Evolutionary conservation across 2,888 invertebrate genomes (phyloP).

Genomic region (Xylota segnis): DNA sequence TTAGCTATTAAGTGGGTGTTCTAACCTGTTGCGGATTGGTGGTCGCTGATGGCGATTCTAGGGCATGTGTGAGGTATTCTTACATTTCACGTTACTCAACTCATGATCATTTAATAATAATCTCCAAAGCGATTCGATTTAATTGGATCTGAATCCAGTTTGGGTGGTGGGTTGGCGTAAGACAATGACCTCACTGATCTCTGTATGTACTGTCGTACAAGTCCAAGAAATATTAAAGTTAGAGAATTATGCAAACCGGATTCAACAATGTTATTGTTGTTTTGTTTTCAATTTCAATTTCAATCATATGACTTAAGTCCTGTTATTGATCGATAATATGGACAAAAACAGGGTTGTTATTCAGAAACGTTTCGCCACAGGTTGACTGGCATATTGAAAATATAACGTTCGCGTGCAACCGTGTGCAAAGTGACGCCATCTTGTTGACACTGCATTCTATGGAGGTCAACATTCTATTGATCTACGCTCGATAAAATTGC

Average conservation of each 20-base stretch:
- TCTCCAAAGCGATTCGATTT: neutral
- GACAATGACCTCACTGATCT: neutral
- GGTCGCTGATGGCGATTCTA: neutral
- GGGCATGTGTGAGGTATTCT: neutral
- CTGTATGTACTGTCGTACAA: neutral
- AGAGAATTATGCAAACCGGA: neutral
- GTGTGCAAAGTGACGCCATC: too few relatives aligned
- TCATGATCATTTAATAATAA: neutral
- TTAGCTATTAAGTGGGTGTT: constrained; percentile 11
- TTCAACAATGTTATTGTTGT: neutral
- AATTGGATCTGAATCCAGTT: neutral
- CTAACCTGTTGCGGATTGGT: neutral
- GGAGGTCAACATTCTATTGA: too few relatives aligned
- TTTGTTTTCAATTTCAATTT: too few relatives aligned
- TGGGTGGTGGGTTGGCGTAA: neutral
- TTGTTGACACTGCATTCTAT: too few relatives aligned
- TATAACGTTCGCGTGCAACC: too few relatives aligned
- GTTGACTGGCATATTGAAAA: too few relatives aligned
- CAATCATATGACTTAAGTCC: too few relatives aligned
- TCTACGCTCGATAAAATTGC: too few relatives aligned
- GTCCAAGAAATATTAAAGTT: neutral
- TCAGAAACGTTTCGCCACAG: too few relatives aligned
- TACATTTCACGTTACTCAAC: neutral
- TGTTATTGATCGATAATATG: too few relatives aligned
- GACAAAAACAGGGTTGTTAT: too few relatives aligned